These are phyloP conservation scores for Melipona quadrifasciata DNA, from an alignment of 1,140 invertebrate genomes.

Conservation along the genomic window DNA sequence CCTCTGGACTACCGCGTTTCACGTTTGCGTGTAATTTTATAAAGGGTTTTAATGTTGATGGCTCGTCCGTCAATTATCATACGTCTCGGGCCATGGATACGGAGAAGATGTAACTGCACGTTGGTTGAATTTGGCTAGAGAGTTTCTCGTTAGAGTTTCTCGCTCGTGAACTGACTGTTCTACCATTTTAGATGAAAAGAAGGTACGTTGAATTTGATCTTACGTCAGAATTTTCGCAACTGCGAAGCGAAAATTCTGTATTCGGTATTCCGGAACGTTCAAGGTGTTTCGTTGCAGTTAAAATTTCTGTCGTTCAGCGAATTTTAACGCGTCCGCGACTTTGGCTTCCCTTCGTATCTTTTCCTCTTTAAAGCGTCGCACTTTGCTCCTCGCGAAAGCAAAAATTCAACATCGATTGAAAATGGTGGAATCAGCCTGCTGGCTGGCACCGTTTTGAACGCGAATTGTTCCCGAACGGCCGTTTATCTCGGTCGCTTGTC, in stretches of 20 bases:
- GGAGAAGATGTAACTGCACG: neutral
- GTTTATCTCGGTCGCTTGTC: constrained; percentile 56
- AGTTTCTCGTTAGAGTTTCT: too few relatives aligned
- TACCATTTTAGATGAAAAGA: too few relatives aligned
- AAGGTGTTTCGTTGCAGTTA: too few relatives aligned
- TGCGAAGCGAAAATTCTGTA: too few relatives aligned
- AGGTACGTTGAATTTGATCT: too few relatives aligned
- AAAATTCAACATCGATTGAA: neutral
- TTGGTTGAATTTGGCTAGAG: neutral
- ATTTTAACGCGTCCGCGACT: too few relatives aligned
- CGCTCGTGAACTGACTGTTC: too few relatives aligned
- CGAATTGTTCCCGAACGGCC: neutral
- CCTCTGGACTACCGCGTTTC: neutral
- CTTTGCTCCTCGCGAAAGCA: neutral
- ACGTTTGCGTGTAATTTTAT: neutral
- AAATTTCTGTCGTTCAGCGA: too few relatives aligned
- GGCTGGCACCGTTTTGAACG: too few relatives aligned
- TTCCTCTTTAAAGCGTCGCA: neutral
- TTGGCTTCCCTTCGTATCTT: neutral
- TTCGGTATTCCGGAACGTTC: too few relatives aligned
- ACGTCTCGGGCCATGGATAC: neutral
- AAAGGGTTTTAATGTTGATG: neutral
- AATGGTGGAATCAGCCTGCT: neutral
- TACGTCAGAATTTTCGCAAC: too few relatives aligned
- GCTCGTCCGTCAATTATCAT: neutral